Percentiles rank a stretch among this genome's conserved stretches.
These are phyloP conservation scores for Halocaridina rubra DNA, from an alignment of 2,888 invertebrate genomes.

Conservation along the genomic window DNA sequence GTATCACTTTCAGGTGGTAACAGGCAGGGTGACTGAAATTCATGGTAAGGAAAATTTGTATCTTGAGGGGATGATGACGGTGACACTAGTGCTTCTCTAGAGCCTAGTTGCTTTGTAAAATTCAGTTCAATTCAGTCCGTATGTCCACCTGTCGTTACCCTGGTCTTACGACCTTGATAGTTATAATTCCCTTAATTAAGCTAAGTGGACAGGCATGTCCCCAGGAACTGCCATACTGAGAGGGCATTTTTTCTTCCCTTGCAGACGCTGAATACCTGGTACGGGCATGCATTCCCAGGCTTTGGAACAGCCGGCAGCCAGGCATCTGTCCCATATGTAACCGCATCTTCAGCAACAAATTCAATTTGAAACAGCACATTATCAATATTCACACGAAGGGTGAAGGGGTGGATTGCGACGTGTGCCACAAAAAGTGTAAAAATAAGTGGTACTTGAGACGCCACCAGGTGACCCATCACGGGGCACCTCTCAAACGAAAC, in stretches of 20 bases:
- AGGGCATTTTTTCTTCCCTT: conserved; percentile 64
- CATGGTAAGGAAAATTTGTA: conserved; percentile 47
- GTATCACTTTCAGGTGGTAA: conserved; percentile 47
- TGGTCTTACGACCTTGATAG: conserved; percentile 38
- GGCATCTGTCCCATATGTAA: conserved; percentile 64
- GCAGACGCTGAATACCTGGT: conserved; percentile 63
- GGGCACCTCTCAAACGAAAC: conserved; percentile 64
- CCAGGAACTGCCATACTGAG: conserved; percentile 60
- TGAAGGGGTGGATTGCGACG: conserved; percentile 64
- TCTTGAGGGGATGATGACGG: too few relatives aligned
- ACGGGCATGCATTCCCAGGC: conserved; percentile 63
- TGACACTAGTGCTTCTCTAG: too few relatives aligned
- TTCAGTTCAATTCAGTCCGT: conserved; percentile 15
- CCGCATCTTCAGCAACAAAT: conserved; percentile 65
- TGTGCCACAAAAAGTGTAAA: conserved; percentile 65
- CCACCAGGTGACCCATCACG: conserved; percentile 65
- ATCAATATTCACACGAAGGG: conserved; percentile 65
- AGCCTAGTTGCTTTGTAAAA: conserved; percentile 23
- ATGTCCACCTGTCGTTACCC: conserved; percentile 61
- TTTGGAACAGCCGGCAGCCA: conserved; percentile 64
- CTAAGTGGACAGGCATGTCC: conserved; percentile 56
- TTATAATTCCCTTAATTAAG: conserved; percentile 53
- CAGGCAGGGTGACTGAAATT: conserved; percentile 3
- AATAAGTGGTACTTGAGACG: conserved; percentile 65
- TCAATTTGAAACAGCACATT: conserved; percentile 65